phyloP scores from a whole-genome alignment of 2,113 vertebrate genomes.

The Dipodomys merriami region DNA sequence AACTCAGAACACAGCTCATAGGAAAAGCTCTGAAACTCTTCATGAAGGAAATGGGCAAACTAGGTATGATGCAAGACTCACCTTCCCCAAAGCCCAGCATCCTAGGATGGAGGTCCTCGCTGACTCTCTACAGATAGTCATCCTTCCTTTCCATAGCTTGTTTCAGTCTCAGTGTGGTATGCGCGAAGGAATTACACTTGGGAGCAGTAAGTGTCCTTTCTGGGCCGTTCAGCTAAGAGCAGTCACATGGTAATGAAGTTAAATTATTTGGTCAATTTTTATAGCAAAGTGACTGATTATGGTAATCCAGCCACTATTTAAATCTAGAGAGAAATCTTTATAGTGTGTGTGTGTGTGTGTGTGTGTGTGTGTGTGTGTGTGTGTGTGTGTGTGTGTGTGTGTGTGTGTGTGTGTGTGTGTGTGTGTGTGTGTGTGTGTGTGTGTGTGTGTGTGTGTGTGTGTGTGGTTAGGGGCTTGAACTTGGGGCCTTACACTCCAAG shows the following conservation, averaged over 20 bases:
- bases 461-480: no score
- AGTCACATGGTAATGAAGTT: slow-evolving; percentile 52
- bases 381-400: no score
- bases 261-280: slow-evolving; percentile 53
- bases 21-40: no score
- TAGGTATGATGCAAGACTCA: not conserved
- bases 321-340: not conserved
- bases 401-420: no score
- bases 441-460: no score
- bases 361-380: no score
- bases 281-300: slow-evolving; percentile 4
- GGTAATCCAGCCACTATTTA: not conserved
- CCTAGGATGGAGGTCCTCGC: not conserved
- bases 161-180: not conserved
- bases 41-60: not conserved
- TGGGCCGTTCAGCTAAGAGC: slow-evolving; percentile 25
- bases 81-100: not conserved
- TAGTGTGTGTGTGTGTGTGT: not conserved
- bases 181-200: not conserved
- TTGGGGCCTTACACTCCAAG: no score
- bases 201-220: not conserved
- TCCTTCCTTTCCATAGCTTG: not conserved
- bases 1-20: not conserved
- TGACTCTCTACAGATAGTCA: not conserved
- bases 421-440: no score